Evolutionary conservation across 2,888 invertebrate genomes (phyloP), one percentile per base, ranked within the genome.

Genomic region (Nomada ferruginata): DNA sequence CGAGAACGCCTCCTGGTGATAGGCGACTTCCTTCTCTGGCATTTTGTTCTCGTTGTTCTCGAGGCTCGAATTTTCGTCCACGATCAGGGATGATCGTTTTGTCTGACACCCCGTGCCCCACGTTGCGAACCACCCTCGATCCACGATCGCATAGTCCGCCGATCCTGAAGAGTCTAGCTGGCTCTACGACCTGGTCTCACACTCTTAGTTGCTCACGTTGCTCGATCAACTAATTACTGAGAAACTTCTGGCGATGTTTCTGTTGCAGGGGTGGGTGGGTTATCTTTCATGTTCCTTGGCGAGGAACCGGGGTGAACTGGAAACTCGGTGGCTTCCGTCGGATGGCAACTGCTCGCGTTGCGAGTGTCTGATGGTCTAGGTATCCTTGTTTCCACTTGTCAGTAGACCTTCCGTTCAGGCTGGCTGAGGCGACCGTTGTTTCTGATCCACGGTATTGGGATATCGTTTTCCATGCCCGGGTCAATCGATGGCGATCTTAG

Each of bases 11-110:
- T 93, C 93, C 87, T 92, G 95, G 87, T 95, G 95, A 83, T 95
- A 95, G 57, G 95, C 95, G 81, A 95, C 95, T 57, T 95, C 94
- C 87, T 95, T 95, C 44, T 95, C 95, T 79, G 95, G 95, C 92
- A 95, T 93, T 89, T 95, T 88, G 79, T 69, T 60, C 60, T 60
- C 60, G 75, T 55, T 65, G 74, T 69, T 80, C 68, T 66, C 75
- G 57, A 80, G 26, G 57, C 74, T 75, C 75, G 79, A 70, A 47
- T 76, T 57, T 13, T 79, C 66, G 76, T 88, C 79, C 82, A 83
- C 80, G 87, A 87, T 88, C 86, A 88, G 76, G 86, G 82, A 64
- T 70, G 81, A 53, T 66, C 60, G 77, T 55, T 50, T 79, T 66
- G 59, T 70, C 20, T 69, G 80, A 74, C 80, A 79, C 85, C 86